Evolutionary conservation across 2,113 vertebrate genomes (phyloP).

Genomic region (Hipposideros armiger): DNA sequence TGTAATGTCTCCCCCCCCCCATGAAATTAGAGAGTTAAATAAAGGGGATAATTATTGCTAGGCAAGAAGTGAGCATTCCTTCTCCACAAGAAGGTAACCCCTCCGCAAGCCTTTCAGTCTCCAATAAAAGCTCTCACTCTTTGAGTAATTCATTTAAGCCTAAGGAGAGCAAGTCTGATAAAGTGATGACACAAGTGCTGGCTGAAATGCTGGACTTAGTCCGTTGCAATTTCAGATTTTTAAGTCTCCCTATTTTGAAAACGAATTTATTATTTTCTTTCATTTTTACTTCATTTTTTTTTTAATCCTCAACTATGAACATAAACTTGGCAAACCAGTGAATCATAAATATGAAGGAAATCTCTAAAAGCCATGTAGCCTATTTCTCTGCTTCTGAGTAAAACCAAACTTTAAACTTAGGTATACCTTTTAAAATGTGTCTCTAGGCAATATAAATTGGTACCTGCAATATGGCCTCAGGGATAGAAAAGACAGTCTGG

Average conservation of each 20-base stretch:
- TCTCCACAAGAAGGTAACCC: not conserved
- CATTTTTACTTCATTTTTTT: conserved; percentile 9
- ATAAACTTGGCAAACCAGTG: conserved; percentile 1
- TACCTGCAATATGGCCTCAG: too few relatives aligned
- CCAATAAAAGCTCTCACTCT: not conserved
- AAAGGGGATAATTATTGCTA: not conserved
- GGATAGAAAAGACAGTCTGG: too few relatives aligned
- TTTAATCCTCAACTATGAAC: not conserved
- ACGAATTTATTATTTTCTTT: not conserved
- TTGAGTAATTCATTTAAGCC: not conserved
- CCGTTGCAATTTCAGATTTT: not conserved
- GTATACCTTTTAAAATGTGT: not conserved
- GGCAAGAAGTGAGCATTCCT: not conserved
- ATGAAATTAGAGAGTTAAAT: not conserved
- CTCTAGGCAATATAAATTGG: not conserved
- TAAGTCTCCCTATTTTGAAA: not conserved
- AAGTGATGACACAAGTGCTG: not conserved
- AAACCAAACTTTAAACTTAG: not conserved
- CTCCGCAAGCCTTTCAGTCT: not conserved
- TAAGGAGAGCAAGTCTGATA: not conserved
- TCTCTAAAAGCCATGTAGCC: not conserved
- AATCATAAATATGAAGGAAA: not conserved
- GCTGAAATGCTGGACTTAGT: not conserved
- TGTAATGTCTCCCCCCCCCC: not conserved
- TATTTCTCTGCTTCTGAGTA: conserved; percentile 15